Evolutionary conservation across 2,113 vertebrate species (phyloP), one percentile per base, ranked within the genome.

Genomic region (Triplophysa tibetana): DNA sequence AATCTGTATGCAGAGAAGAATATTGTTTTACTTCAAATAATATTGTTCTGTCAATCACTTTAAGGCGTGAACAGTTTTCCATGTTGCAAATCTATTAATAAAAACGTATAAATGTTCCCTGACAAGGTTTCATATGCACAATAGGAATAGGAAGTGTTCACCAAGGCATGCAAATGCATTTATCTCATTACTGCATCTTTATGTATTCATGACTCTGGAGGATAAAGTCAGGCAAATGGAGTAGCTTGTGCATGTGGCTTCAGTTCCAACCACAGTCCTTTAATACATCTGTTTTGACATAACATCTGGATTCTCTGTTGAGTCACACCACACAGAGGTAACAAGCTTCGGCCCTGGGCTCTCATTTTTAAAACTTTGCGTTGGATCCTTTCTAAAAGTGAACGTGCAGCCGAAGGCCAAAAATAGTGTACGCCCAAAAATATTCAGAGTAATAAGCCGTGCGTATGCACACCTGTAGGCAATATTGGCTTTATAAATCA

Each of bases 101-200:
- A 58, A 45, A 43, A 21, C 19, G 6, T 56, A 48, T 75, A 50
- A 61, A 75, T 63, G 10, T 29, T 50, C 23, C 73, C 58, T 73
- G 54, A 73, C n/a, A 73, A 41, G 48, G 60, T 65, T 52, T 77
- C 5, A 14, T 9, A n/a, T 0, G 1, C 38, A n/a, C 19, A 33
- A 75, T 33, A 79, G 12, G 52, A 67, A 72, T 33, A 79, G 12
- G 52, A 67, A 72, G 54, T 52, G 33, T 23, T 58, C 29, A 21
- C 63, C 77, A 70, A 78, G 56, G 43, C 52, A 76, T 43, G 61
- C 43, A 63, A 79, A 64, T 26, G 33, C 11, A 6, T 75, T 79
- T 63, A 82, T 74, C 41, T 74, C 62, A 24, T 83, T 68, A 83
- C 61, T 63, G 63, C 16, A 77, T 70, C 77, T 80, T 75, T 56